Percentiles rank a stretch among this genome's conserved stretches.
These are phyloP conservation scores for Tapirus terrestris DNA, from an alignment of 2,113 vertebrate genomes.

Conservation along the genomic window DNA sequence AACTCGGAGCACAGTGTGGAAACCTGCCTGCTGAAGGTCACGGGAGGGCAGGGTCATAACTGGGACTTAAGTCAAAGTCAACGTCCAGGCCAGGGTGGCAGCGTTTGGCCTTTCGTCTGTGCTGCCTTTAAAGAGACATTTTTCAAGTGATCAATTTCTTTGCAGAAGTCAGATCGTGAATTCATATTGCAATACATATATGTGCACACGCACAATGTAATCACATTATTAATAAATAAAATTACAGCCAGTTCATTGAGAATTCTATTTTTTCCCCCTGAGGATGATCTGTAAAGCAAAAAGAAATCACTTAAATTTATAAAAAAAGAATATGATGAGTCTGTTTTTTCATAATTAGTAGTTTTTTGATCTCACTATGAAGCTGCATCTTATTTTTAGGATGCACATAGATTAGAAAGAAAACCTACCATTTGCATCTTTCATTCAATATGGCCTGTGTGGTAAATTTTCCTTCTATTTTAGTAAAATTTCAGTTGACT, in stretches of 20 bases:
- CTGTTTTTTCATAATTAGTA: not conserved
- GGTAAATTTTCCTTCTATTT: constrained; percentile 51
- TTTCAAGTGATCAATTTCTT: not conserved
- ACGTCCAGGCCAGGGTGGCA: accelerated
- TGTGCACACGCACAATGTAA: no score
- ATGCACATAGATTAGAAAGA: not conserved
- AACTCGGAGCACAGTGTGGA: not conserved
- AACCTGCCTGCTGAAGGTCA: not conserved
- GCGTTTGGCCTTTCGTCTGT: not conserved
- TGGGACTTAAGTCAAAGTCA: not conserved
- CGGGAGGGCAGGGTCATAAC: accelerated
- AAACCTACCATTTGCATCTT: not conserved
- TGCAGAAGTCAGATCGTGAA: not conserved
- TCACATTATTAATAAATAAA: not conserved
- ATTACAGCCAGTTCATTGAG: not conserved
- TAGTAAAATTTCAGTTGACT: constrained; percentile 39
- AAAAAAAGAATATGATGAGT: not conserved
- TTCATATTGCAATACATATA: not conserved
- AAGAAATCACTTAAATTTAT: not conserved
- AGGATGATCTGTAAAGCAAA: not conserved
- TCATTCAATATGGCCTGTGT: not conserved
- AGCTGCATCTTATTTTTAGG: constrained; percentile 52
- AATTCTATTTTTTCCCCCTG: not conserved
- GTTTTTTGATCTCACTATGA: constrained; percentile 3
- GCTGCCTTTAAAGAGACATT: not conserved